phyloP scores from a whole-genome alignment of 2,888 invertebrate genomes.

The Heterodera filipjevi region DNA sequence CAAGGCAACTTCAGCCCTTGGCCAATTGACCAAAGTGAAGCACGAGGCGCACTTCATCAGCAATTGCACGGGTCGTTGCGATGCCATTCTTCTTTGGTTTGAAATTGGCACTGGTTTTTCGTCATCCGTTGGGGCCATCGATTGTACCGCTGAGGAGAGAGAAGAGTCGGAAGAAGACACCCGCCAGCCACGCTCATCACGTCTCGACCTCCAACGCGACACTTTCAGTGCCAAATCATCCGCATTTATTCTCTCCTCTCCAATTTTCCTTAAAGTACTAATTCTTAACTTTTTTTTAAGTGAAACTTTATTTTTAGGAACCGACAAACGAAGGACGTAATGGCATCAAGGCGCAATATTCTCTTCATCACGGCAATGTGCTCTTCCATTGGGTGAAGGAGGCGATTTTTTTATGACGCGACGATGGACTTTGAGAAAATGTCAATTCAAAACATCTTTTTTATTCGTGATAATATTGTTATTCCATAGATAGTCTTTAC shows the following conservation, averaged over 20 bases:
- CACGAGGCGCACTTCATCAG: constrained; percentile 19
- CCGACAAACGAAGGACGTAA: not conserved
- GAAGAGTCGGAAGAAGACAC: too few relatives aligned
- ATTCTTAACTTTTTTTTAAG: not conserved
- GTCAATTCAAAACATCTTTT: not conserved
- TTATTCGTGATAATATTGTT: not conserved
- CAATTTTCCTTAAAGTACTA: not conserved
- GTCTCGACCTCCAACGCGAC: constrained; percentile 16
- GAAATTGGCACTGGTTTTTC: constrained; percentile 25
- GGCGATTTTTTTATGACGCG: constrained; percentile 24
- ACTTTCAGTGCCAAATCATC: constrained; percentile 18
- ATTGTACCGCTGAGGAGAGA: not conserved
- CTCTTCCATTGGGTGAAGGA: constrained; percentile 32
- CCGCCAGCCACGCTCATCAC: not conserved
- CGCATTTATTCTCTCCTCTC: constrained; percentile 19
- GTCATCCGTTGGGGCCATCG: not conserved
- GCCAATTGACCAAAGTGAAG: constrained; percentile 30
- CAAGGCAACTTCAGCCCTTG: constrained; percentile 22
- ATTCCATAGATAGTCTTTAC: not conserved
- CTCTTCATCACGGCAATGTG: constrained; percentile 35
- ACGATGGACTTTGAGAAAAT: not conserved
- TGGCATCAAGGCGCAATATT: constrained; percentile 21
- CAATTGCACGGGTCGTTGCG: constrained; percentile 17
- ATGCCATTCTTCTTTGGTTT: constrained; percentile 33
- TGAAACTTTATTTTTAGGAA: not conserved